Conservation (phyloP, 1,140 invertebrate species). For the Pseudoatta argentina region DNA sequence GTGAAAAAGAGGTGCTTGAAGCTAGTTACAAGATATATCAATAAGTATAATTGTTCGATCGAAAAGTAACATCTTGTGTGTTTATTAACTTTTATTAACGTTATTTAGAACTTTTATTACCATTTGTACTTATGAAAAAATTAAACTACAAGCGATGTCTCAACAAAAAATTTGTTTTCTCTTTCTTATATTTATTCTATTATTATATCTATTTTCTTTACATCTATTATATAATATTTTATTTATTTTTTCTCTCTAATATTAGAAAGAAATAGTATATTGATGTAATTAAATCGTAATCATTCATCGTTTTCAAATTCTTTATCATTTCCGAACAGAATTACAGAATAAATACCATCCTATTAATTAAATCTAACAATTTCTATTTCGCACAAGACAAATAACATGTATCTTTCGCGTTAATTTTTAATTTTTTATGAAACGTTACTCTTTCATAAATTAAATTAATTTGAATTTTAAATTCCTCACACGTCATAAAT, state of each 20-base stretch:
- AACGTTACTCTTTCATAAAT: background rate
- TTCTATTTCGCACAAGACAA: background rate
- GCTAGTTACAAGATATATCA: slow-evolving; percentile 22
- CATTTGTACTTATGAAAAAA: slow-evolving; percentile 30
- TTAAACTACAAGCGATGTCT: slow-evolving; percentile 23
- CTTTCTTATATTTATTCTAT: background rate
- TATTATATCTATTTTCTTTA: too few relatives aligned
- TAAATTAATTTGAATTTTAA: background rate
- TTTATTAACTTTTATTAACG: background rate
- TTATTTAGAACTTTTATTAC: slow-evolving; percentile 53
- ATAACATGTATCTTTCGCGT: background rate
- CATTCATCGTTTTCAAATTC: background rate
- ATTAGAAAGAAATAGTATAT: too few relatives aligned
- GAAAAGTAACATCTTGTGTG: background rate
- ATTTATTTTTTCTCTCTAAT: too few relatives aligned
- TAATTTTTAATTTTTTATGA: background rate
- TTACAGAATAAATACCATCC: too few relatives aligned
- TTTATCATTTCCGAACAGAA: background rate
- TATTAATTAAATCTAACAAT: background rate
- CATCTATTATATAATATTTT: too few relatives aligned
- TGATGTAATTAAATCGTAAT: background rate
- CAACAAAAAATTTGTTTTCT: background rate
- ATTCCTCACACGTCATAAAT: background rate
- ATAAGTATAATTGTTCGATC: slow-evolving; percentile 31
- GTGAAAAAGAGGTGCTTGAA: background rate